Evolutionary conservation across 2,797 vertebrate species (phyloP), one percentile per base, ranked within the genome.

Genomic region (Onychomys arenicola): DNA sequence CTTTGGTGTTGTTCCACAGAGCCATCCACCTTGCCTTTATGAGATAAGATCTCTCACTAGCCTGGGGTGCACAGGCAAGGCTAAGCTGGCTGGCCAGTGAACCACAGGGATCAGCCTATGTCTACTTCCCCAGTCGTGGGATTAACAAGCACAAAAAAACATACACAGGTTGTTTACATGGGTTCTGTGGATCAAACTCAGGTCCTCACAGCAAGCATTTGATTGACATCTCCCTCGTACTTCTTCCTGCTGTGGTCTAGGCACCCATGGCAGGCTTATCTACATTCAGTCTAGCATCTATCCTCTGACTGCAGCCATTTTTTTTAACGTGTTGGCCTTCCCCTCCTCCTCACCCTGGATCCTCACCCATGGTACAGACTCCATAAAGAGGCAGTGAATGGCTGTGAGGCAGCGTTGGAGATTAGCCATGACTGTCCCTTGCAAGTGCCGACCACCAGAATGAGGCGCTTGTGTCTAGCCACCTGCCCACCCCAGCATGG

Each of bases 271-370:
- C 46, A 78, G 23, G 4, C 40, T 55, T 59, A 9, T 25, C 77
- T 55, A 5, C 21, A 7, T 11, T 40, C 2, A 0, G 32, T 4
- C 25, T 2, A 25, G 17, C 14, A 3, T 3, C 19, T 19, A 1
- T 49, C 67, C 46, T 90, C 71, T 32, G 27, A 5, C 3, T 12
- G 5, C 21, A 57, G 71, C 21, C n/a, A 0, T 61, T 90, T 65
- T 19, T 73, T 73, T 76, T 12, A 67, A 55, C 55, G 14, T 25
- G 14, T 93, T n/a, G 4, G 52, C 16, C 59, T 37, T 61, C 11
- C 21, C 32, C 19, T 83, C 23, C 61, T 43, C 61, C 75, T 80
- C 34, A 11, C 71, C 63, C 49, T 71, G 91, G 73, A 57, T 91
- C 71, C 55, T 19, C n/a, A 23, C 67, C 93, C 23, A 2, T 4